phyloP scores from a whole-genome alignment of 2,888 invertebrate species.

The Clostera curtula region DNA sequence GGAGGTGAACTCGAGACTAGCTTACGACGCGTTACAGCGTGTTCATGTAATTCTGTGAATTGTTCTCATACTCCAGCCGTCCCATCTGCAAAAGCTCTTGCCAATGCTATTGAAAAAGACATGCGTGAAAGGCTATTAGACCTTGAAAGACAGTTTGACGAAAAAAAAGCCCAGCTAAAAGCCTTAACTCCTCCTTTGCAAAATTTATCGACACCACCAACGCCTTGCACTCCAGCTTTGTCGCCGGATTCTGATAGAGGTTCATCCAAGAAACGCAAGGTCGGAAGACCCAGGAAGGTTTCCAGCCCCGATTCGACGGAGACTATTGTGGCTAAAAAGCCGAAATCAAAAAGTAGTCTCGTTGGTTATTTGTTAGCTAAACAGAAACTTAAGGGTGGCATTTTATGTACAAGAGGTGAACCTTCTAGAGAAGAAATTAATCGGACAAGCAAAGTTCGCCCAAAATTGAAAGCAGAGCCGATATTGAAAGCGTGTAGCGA shows the following conservation, averaged over 20 bases:
- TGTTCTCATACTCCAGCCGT: conserved; percentile 48
- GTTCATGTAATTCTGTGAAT: conserved; percentile 41
- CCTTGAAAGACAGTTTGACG: conserved; percentile 86
- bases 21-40: conserved; percentile 54
- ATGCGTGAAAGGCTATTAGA: conserved; percentile 89
- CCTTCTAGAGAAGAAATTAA: conserved; percentile 66
- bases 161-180: conserved; percentile 88
- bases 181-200: conserved; percentile 77
- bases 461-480: conserved; percentile 82
- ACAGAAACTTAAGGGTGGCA: conserved; percentile 73
- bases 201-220: conserved; percentile 48
- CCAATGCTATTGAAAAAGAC: conserved; percentile 85
- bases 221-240: conserved; percentile 60
- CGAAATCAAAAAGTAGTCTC: conserved; percentile 79
- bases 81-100: conserved; percentile 74
- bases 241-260: conserved; percentile 67
- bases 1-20: conserved; percentile 61
- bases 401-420: conserved; percentile 67
- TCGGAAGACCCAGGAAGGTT: conserved; percentile 85
- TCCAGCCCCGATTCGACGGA: conserved; percentile 80
- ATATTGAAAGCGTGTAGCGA: conserved; percentile 77
- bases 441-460: conserved; percentile 78
- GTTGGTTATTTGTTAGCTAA: conserved; percentile 81
- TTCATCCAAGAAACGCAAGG: conserved; percentile 86
- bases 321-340: conserved; percentile 88